These are phyloP conservation scores for Seladonia tumulorum DNA, from an alignment of 2,888 invertebrate species.

Conservation along the genomic window DNA sequence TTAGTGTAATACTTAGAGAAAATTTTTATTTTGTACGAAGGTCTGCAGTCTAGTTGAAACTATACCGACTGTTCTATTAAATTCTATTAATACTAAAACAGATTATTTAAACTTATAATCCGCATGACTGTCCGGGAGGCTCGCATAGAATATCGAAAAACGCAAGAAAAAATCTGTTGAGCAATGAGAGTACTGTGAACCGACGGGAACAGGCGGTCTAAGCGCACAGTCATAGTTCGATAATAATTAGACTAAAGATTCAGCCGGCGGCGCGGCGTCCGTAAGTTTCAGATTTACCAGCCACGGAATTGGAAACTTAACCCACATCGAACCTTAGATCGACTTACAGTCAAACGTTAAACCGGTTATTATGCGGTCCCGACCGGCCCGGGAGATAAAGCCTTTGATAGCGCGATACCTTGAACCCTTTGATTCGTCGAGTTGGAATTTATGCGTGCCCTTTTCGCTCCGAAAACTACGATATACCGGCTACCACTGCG, in stretches of 20 bases:
- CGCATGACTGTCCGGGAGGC: not conserved
- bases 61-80: no score
- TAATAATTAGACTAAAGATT: constrained; percentile 44
- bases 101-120: not conserved
- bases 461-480: not conserved
- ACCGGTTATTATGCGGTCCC: constrained; percentile 26
- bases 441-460: constrained; percentile 15
- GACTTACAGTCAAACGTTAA: constrained; percentile 25
- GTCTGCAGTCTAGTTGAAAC: no score
- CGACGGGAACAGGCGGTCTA: not conserved
- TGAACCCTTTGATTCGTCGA: constrained; percentile 23
- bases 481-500: not conserved
- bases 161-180: not conserved
- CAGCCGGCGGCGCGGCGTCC: not conserved
- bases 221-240: constrained; percentile 16
- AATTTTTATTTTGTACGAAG: no score
- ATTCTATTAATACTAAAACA: no score
- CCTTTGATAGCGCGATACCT: constrained; percentile 28
- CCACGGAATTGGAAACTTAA: constrained; percentile 39
- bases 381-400: constrained; percentile 26
- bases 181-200: not conserved
- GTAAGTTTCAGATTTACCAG: constrained; percentile 39
- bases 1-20: no score
- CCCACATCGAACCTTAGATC: constrained; percentile 25
- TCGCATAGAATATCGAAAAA: not conserved